Base-by-base conservation (phyloP, 2,797 vertebrate genomes). In the Sandelia bainsii region DNA sequence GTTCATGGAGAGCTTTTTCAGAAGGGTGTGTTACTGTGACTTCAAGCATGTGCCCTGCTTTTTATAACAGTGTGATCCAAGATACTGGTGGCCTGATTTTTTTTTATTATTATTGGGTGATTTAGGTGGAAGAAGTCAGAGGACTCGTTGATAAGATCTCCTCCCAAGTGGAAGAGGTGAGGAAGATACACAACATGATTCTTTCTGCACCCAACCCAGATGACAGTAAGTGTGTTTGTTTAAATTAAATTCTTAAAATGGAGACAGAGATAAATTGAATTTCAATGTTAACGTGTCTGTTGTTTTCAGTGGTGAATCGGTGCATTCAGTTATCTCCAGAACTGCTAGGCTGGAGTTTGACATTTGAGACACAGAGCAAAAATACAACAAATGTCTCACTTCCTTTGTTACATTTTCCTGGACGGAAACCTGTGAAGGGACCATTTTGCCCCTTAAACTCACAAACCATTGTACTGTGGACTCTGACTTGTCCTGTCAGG, bases 1-100 rank as follows among this genome's bases (percentile, higher is more conserved):
- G 48, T 98, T 97, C 73, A 97, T 99, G 98, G 97, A 97, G 73
- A 93, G 95, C 29, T 98, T 99, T 66, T 99, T 99, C 92, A 96
- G 95, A 16, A 96, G 95, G 95, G 97, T 98, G 92, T 82, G 0
- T 48, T 22, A 12, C 20, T 56, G 22, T 23, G 48, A 20, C 16
- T 10, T 59, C 20, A 12, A 52, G 37, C 3, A 27, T 59, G 19
- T 44, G 22, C 4, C 11, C 20, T 45, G n/a, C 0, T n/a, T 42
- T 48, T 25, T n/a, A 39, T 8, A 42, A 3, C 5, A 19, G 1
- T 2, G 9, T 39, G n/a, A 29, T 13, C 8, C 4, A 25, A n/a
- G 1, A 37, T 37, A 11, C 23, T 54, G 57, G 3, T 57, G 34
- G 9, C 14, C 14, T 14, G 40, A 9, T 39, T 42, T 50, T 74